Evolutionary conservation across 2,113 vertebrate species (phyloP).

Genomic region (Echinops telfairi): DNA sequence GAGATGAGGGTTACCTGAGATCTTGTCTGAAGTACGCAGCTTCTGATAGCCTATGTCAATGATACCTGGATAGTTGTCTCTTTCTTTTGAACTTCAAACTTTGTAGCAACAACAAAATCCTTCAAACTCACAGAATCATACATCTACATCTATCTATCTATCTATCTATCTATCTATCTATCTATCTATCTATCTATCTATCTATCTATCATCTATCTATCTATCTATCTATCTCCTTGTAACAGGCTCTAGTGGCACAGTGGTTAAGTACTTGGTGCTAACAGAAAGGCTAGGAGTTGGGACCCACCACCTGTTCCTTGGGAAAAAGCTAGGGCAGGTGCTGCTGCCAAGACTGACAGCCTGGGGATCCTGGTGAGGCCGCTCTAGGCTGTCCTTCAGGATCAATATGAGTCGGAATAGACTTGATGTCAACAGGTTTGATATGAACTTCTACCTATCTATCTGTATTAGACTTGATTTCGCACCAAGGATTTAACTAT

Average conservation of each 20-base stretch:
- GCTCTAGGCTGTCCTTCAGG: neutral
- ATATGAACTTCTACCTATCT: too few relatives aligned
- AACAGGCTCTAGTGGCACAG: neutral
- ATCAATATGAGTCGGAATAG: neutral
- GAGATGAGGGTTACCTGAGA: neutral
- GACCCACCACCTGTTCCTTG: neutral
- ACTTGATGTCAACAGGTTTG: neutral
- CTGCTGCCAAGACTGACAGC: neutral
- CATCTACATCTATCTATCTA: too few relatives aligned
- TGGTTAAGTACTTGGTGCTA: neutral
- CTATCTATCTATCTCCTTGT: neutral
- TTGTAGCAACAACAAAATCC: neutral
- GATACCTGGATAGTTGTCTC: neutral
- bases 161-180: neutral
- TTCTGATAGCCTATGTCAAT: neutral
- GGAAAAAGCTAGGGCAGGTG: neutral
- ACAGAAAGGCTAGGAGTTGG: neutral
- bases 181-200: neutral
- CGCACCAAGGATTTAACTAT: neutral
- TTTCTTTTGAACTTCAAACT: constrained; percentile 6
- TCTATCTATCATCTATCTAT: neutral
- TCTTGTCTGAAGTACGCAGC: neutral
- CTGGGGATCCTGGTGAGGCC: neutral
- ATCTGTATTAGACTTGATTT: neutral
- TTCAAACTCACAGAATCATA: too few relatives aligned